Base-by-base conservation (phyloP, 2,113 vertebrate species). In the Archocentrus centrarchus region DNA sequence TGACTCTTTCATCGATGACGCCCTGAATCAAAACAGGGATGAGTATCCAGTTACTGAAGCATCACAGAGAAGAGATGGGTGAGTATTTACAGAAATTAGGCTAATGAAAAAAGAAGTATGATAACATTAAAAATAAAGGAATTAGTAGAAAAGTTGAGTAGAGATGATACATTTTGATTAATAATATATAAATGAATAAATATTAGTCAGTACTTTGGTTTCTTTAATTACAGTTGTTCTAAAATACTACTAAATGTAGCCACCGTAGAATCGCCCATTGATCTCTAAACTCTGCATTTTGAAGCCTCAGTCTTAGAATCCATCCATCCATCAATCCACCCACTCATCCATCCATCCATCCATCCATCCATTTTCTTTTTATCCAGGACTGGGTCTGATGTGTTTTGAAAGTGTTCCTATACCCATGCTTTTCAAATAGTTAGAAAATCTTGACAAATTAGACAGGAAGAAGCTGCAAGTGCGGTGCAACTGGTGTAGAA, bases 61-160 rank as follows among this genome's bases (percentile, higher is more conserved):
- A n/a, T 20, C 6, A 1, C 24, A 59, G 15, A 39, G n/a, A 27
- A 17, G 0, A 60, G 79, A 80, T 2, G 5, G 82, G 90, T 92
- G 37, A 82, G 92, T 84, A 73, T 27, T 53, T 50, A 6, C 15
- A 50, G 47, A 50, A 50, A 50, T 5, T 14, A 13, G 15, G 44
- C 6, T 5, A 14, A 14, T 47, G 44, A 15, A 5, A 47, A 14
- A 47, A 13, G 37, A 63, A 11, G 53, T 4, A 3, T n/a, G 5
- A n/a, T 35, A n/a, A 14, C 44, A 44, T 2, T 37, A 37, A 37
- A 0, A 37, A n/a, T 37, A n/a, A 63, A 63, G 11, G 61, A 13
- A 13, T 13, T 0, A 63, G 35, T 39, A 22, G 18, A 63, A 63
- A 62, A 63, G 13, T 7, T 20, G 0, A 63, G 61, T 2, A 14